Percentiles rank a stretch among this genome's conserved stretches.
Evolutionary conservation across 1,140 invertebrate genomes (phyloP).

Genomic region (Anoplophora glabripennis): DNA sequence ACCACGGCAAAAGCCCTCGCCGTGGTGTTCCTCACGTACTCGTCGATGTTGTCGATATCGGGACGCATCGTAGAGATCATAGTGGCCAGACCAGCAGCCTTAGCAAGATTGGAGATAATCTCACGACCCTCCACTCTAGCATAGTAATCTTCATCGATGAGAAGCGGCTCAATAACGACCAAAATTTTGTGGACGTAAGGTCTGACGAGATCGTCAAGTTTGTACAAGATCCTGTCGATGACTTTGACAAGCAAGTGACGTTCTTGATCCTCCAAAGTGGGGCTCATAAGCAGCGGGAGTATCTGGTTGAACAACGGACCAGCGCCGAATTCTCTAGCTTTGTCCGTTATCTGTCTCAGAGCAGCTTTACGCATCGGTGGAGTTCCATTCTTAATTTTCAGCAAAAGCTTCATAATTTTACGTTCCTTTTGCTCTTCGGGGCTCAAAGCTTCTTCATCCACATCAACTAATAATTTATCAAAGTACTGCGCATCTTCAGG

Average conservation of each 20-base stretch:
- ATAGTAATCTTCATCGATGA: slow-evolving; percentile 99
- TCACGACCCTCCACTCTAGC: slow-evolving; percentile 98
- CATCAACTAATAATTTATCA: slow-evolving; percentile 96
- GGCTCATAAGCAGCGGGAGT: slow-evolving; percentile 96
- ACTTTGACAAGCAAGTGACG: slow-evolving; percentile 99
- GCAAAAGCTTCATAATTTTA: slow-evolving; percentile 97
- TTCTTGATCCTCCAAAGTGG: slow-evolving; percentile 98
- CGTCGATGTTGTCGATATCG: slow-evolving; percentile 99
- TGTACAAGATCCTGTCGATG: slow-evolving; percentile 98
- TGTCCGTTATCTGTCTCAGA: slow-evolving; percentile 96
- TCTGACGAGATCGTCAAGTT: slow-evolving; percentile 96
- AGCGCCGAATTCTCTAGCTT: slow-evolving; percentile 96
- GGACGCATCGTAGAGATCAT: slow-evolving; percentile 99
- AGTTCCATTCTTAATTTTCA: slow-evolving; percentile 99
- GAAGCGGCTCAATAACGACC: slow-evolving; percentile 97
- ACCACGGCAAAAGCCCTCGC: slow-evolving; percentile 99
- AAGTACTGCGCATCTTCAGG: slow-evolving; percentile 99
- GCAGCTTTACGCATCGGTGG: slow-evolving; percentile 99
- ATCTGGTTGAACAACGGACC: slow-evolving; percentile 99
- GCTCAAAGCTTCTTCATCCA: slow-evolving; percentile 93
- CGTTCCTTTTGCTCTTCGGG: slow-evolving; percentile 98
- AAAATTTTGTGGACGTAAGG: slow-evolving; percentile 99
- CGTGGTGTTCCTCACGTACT: slow-evolving; percentile 99
- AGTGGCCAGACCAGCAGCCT: slow-evolving; percentile 98
- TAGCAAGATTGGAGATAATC: slow-evolving; percentile 99